Conservation (phyloP, 1,140 invertebrate species). For the Microplitis mediator region DNA sequence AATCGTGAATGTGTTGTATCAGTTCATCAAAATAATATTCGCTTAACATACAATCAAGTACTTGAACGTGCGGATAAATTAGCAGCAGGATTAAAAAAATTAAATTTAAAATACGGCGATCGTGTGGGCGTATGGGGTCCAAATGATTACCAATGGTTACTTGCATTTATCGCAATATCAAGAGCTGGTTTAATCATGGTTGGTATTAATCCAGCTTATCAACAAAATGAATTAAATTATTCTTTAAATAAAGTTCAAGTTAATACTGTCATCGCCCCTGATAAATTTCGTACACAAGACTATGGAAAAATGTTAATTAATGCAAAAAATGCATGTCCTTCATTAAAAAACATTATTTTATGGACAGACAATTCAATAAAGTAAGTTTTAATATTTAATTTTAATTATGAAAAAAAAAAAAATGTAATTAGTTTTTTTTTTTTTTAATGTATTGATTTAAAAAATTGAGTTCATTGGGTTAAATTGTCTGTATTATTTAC, state of each 20-base stretch:
- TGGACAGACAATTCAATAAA: conserved; percentile 60
- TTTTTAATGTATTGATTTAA: too few species aligned
- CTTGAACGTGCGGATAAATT: conserved; percentile 74
- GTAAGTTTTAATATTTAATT: conserved; percentile 54
- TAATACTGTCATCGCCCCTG: conserved; percentile 74
- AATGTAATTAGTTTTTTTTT: too few species aligned
- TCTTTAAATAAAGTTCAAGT: conserved; percentile 79
- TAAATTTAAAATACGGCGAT: conserved; percentile 83
- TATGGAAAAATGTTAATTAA: conserved; percentile 73
- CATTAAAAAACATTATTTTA: conserved; percentile 65
- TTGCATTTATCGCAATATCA: conserved; percentile 77
- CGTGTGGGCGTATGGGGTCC: conserved; percentile 88
- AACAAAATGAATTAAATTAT: conserved; percentile 77
- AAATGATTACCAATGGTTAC: conserved; percentile 83
- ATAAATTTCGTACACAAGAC: conserved; percentile 71
- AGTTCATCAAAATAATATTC: conserved; percentile 63
- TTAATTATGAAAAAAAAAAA: background rate
- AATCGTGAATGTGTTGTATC: conserved; percentile 68
- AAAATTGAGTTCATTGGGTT: too few species aligned
- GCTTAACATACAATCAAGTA: conserved; percentile 70
- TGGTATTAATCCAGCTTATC: conserved; percentile 85
- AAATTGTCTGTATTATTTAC: too few species aligned
- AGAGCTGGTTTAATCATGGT: conserved; percentile 84
- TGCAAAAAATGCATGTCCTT: conserved; percentile 44
- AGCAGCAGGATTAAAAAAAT: conserved; percentile 77